Conservation (phyloP, 2,113 vertebrate species). For the Cololabis saira region DNA sequence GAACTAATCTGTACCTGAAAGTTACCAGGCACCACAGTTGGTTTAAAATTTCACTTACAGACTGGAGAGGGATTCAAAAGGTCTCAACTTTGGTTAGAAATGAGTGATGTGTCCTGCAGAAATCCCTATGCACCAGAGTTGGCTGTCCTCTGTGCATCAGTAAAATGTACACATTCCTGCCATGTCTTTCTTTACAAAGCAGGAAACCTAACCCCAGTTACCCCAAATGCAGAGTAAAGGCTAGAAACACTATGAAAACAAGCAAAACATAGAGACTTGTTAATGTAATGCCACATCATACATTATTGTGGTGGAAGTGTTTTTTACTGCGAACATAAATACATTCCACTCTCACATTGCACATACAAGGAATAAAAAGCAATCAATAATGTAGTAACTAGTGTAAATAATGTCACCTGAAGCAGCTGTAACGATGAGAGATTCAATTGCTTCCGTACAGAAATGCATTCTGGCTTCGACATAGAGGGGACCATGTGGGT, state of each 20-base stretch:
- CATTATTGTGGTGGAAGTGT: slow-evolving; percentile 65
- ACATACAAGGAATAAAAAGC: slow-evolving; percentile 56
- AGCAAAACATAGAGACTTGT: slow-evolving; percentile 71
- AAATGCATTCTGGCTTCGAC: slow-evolving; percentile 49
- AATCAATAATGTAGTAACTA: slow-evolving; percentile 64
- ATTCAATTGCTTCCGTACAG: slow-evolving; percentile 68
- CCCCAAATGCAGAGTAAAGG: slow-evolving; percentile 72
- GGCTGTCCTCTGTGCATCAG: slow-evolving; percentile 25
- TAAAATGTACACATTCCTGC: slow-evolving; percentile 54
- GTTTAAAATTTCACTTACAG: no score
- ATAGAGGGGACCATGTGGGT: slow-evolving; percentile 11
- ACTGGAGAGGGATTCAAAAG: not conserved
- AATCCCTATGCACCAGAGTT: slow-evolving; percentile 2
- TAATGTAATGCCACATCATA: slow-evolving; percentile 70
- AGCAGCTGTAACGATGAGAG: slow-evolving; percentile 48
- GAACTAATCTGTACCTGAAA: no score
- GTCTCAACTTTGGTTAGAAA: slow-evolving; percentile 3
- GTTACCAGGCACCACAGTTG: no score
- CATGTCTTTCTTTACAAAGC: slow-evolving; percentile 64
- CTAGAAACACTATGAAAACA: slow-evolving; percentile 76
- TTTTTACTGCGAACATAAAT: slow-evolving; percentile 67
- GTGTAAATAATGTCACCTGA: slow-evolving; percentile 51
- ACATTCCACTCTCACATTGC: slow-evolving; percentile 57
- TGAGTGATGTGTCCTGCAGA: not conserved
- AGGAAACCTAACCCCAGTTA: slow-evolving; percentile 76